Conservation (phyloP, 2,797 vertebrate genomes). For the Xerus rutilus region DNA sequence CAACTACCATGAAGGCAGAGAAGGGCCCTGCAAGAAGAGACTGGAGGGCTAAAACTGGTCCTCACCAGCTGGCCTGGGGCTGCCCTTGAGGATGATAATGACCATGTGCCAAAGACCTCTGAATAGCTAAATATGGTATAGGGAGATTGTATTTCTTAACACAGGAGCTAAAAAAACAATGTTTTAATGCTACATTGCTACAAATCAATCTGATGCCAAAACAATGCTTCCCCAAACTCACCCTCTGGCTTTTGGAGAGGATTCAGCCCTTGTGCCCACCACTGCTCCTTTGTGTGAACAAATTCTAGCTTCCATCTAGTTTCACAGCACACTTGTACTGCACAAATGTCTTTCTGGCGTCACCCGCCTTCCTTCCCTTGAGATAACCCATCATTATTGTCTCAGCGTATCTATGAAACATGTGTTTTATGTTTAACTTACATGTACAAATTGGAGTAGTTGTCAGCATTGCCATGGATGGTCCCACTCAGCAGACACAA, state of each 20-base stretch:
- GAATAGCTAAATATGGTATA: background rate
- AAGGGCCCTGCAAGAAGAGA: background rate
- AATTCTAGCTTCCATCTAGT: background rate
- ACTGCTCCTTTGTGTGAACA: background rate
- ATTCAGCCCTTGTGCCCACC: rapidly evolving
- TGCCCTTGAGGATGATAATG: background rate
- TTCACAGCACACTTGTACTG: background rate
- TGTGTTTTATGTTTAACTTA: conserved; percentile 42
- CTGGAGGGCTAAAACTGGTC: background rate
- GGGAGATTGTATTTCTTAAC: background rate
- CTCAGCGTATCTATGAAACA: conserved; percentile 29
- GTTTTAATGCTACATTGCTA: background rate
- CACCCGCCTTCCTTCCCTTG: background rate
- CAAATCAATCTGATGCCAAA: background rate
- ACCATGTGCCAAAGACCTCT: background rate
- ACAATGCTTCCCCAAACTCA: background rate
- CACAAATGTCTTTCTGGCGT: background rate
- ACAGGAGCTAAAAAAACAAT: background rate
- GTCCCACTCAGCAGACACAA: background rate
- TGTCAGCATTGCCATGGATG: background rate
- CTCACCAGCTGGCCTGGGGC: background rate
- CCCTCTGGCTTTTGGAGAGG: background rate
- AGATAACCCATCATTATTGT: conserved; percentile 29
- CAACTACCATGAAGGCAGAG: background rate
- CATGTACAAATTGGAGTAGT: background rate